Conservation (phyloP, 2,888 invertebrate species). For the Tinea semifulvella region DNA sequence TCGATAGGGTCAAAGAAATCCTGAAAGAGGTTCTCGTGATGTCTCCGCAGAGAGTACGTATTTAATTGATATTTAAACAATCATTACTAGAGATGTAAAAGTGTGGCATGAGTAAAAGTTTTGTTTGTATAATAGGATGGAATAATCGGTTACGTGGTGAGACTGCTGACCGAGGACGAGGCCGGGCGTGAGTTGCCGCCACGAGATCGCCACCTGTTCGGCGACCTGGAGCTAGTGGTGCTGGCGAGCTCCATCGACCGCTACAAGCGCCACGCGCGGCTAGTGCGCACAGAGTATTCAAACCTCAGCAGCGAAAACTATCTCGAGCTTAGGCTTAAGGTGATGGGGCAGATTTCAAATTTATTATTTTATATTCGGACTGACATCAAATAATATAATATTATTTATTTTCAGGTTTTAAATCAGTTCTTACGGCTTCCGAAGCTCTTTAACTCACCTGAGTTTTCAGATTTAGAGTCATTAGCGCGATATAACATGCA, state of each 20-base stretch:
- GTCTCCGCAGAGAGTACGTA: conserved; percentile 46
- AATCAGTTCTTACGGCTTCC: conserved; percentile 49
- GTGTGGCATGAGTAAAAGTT: too few relatives aligned
- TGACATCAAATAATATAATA: neutral
- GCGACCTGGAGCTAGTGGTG: conserved; percentile 52
- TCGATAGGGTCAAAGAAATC: conserved; percentile 36
- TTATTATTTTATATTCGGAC: neutral
- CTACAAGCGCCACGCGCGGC: conserved; percentile 48
- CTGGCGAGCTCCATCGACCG: conserved; percentile 41
- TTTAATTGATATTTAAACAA: too few relatives aligned
- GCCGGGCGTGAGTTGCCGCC: conserved; percentile 22
- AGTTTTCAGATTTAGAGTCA: conserved; percentile 45
- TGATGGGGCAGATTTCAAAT: too few relatives aligned
- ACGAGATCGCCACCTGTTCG: conserved; percentile 40
- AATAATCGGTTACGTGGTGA: conserved; percentile 46
- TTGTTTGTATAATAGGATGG: conserved; percentile 40
- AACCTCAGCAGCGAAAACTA: conserved; percentile 37
- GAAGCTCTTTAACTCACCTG: conserved; percentile 44
- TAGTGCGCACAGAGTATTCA: conserved; percentile 47
- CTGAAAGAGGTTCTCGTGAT: conserved; percentile 38
- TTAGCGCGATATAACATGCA: conserved; percentile 52
- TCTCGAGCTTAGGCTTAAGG: conserved; percentile 46
- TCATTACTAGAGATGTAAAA: conserved; percentile 16
- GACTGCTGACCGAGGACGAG: conserved; percentile 53
- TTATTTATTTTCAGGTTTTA: conserved; percentile 35